Conservation (phyloP, 2,113 vertebrate genomes). For the Periophthalmus modestus region DNA sequence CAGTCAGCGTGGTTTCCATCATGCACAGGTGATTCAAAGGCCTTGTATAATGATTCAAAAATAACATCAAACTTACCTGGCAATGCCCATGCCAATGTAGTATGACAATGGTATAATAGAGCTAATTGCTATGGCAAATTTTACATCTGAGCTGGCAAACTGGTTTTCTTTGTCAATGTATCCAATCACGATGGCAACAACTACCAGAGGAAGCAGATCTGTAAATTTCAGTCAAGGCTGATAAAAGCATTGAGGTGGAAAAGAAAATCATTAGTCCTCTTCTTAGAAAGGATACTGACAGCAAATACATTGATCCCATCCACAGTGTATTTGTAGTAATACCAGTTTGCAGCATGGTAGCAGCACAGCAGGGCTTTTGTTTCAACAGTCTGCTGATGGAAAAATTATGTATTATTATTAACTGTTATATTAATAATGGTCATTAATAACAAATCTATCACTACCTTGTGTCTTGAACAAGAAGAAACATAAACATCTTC, state of each 20-base stretch:
- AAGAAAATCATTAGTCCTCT: neutral
- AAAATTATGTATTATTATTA: too few relatives aligned
- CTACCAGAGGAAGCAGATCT: constrained; percentile 86
- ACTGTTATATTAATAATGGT: neutral
- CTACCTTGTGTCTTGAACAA: constrained; percentile 58
- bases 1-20: neutral
- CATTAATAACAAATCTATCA: neutral
- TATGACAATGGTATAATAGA: constrained; percentile 89
- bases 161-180: constrained; percentile 81
- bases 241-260: constrained; percentile 4
- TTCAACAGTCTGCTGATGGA: constrained; percentile 67
- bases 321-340: constrained; percentile 86
- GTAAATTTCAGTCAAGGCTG: constrained; percentile 61
- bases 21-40: neutral
- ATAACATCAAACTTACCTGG: constrained; percentile 73
- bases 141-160: constrained; percentile 75
- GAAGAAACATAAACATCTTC: constrained; percentile 63
- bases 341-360: constrained; percentile 79
- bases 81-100: constrained; percentile 91
- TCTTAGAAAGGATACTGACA: constrained; percentile 79
- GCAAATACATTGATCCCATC: constrained; percentile 84
- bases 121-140: constrained; percentile 82
- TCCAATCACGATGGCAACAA: constrained; percentile 82
- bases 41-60: too few relatives aligned
- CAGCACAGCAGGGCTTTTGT: constrained; percentile 77